Conservation (phyloP, 2,797 vertebrate species). For the Thripadectes ignobilis region DNA sequence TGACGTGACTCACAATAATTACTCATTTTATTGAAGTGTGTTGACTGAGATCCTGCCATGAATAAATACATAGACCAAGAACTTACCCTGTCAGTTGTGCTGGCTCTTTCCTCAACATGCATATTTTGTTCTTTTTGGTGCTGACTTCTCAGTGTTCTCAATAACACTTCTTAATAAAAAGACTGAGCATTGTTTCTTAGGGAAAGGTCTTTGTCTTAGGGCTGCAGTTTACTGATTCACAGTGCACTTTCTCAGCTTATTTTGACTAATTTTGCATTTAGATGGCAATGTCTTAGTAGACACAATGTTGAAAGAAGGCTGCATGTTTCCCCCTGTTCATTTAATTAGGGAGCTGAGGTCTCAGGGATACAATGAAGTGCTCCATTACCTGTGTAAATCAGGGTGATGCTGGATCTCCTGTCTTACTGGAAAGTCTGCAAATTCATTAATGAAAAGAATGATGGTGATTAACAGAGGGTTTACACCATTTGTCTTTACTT, state of each 20-base stretch:
- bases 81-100: neutral
- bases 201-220: neutral
- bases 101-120: neutral
- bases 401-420: neutral
- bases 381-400: neutral
- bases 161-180: neutral
- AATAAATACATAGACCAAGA: constrained; percentile 15
- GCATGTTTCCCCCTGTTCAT: neutral
- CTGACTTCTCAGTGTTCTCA: neutral
- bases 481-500: neutral
- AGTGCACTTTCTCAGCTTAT: neutral
- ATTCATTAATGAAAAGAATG: neutral
- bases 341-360: neutral
- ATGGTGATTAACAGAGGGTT: neutral
- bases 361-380: neutral
- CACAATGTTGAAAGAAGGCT: neutral
- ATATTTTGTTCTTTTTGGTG: neutral
- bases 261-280: neutral
- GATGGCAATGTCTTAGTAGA: neutral
- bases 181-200: neutral
- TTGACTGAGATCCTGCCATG: constrained; percentile 44
- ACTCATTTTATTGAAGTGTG: constrained; percentile 36
- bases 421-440: neutral
- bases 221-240: neutral
- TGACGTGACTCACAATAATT: constrained; percentile 46